Percentiles rank a stretch among this genome's conserved stretches.
These are phyloP conservation scores for Drosophila yooni DNA, from an alignment of 2,888 invertebrate genomes.

Conservation along the genomic window DNA sequence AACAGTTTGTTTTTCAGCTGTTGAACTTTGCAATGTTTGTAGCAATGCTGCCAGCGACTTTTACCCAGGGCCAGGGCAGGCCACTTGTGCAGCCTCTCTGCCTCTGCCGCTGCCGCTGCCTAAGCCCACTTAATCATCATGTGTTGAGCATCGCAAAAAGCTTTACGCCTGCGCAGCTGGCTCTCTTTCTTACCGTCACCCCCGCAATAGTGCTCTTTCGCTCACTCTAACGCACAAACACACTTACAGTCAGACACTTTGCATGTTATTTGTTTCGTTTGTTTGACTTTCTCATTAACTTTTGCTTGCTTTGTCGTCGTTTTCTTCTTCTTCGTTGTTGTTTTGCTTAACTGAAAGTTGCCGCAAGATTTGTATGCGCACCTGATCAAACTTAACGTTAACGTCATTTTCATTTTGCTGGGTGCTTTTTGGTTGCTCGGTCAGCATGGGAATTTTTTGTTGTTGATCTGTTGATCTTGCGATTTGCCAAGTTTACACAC, in stretches of 20 bases:
- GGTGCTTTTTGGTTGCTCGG: slow-evolving; percentile 47
- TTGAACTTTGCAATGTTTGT: slow-evolving; percentile 57
- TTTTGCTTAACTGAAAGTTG: slow-evolving; percentile 74
- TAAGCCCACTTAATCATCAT: slow-evolving; percentile 55
- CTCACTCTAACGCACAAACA: slow-evolving; percentile 31
- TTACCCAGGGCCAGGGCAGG: slow-evolving; percentile 51
- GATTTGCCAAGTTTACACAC: slow-evolving; percentile 59
- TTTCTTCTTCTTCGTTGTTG: slow-evolving; percentile 36
- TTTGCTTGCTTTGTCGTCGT: slow-evolving; percentile 66
- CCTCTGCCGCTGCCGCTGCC: background rate
- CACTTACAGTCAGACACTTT: slow-evolving; percentile 57
- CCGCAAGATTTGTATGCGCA: slow-evolving; percentile 76
- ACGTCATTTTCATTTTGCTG: slow-evolving; percentile 71
- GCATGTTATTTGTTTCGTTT: slow-evolving; percentile 77
- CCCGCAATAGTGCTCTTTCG: slow-evolving; percentile 17
- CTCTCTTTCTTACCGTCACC: slow-evolving; percentile 22
- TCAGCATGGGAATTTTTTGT: slow-evolving; percentile 63
- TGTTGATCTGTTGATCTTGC: slow-evolving; percentile 48
- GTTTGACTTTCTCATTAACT: slow-evolving; percentile 80
- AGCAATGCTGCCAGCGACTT: slow-evolving; percentile 43
- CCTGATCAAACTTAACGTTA: slow-evolving; percentile 79
- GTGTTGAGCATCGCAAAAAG: slow-evolving; percentile 50
- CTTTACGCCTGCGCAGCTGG: slow-evolving; percentile 69
- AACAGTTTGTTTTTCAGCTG: slow-evolving; percentile 26
- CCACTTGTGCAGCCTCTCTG: slow-evolving; percentile 20